Evolutionary conservation across 2,888 invertebrate genomes (phyloP).

Genomic region (Chydorus sphaericus): DNA sequence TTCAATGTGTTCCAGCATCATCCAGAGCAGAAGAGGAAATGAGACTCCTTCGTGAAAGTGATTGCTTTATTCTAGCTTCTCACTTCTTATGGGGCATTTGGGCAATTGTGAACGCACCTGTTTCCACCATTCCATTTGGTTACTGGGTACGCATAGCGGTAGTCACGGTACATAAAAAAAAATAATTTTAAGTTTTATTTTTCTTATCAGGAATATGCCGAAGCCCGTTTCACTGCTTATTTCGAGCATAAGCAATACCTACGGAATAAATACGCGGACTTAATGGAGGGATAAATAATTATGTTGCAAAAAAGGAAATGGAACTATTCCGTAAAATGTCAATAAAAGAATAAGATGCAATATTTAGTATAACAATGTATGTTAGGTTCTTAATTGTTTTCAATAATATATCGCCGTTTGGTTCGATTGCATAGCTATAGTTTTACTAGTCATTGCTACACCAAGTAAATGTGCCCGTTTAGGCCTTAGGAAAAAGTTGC

Average conservation of each 20-base stretch:
- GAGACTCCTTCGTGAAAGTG: constrained; percentile 53
- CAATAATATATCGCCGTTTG: too few relatives aligned
- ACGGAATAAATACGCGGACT: too few relatives aligned
- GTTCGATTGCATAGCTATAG: too few relatives aligned
- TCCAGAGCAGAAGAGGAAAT: not conserved
- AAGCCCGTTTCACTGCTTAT: constrained; percentile 45
- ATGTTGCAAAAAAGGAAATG: too few relatives aligned
- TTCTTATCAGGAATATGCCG: constrained; percentile 46
- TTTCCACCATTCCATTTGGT: constrained; percentile 80
- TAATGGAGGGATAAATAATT: too few relatives aligned
- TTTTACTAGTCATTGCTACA: too few relatives aligned
- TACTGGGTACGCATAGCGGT: constrained; percentile 60
- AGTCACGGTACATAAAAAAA: not conserved
- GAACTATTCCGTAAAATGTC: too few relatives aligned
- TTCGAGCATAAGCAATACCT: constrained; percentile 35
- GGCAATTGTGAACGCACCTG: constrained; percentile 74
- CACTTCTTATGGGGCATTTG: constrained; percentile 91
- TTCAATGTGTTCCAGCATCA: constrained; percentile 6
- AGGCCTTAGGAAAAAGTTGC: too few relatives aligned
- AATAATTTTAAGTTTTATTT: constrained; percentile 10
- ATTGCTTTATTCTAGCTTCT: constrained; percentile 67
- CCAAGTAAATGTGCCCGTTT: too few relatives aligned
- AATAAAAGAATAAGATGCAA: too few relatives aligned
- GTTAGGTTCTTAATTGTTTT: too few relatives aligned
- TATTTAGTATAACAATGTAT: too few relatives aligned